Evolutionary conservation across 2,797 vertebrate species (phyloP), one percentile per base, ranked within the genome.

Genomic region (Peromyscus attwateri): DNA sequence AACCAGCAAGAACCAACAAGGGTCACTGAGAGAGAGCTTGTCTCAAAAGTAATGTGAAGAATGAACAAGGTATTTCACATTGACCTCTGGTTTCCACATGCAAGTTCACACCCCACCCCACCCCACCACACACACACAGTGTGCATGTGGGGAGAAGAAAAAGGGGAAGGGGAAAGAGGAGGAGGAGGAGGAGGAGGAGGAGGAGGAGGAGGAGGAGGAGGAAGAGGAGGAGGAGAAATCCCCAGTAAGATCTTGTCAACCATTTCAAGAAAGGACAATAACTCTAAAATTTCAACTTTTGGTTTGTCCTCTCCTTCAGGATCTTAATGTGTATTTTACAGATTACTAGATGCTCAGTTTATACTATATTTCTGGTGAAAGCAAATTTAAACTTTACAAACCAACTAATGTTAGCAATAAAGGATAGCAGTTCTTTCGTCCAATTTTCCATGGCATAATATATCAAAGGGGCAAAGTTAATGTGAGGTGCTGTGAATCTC

Each of bases 331-430:
- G 25, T 37, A 77, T 80, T 70, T 89, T 57, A 81, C 9, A 77
- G 79, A 77, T 27, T 89, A 57, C 2, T 87, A 90, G 3, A 8
- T 90, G 3, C 62, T 89, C 1, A 66, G n/a, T 84, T 97, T 77
- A 62, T 55, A 76, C 75, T 12, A 49, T 37, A 68, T 94, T 96
- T 91, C 62, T 95, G 6, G 37, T 57, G 23, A 89, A 84, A 14
- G n/a, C n/a, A 87, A 95, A 66, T 73, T 82, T 71, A 92, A 89
- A 87, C 93, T 95, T 40, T 88, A 73, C 31, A 62, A 40, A 66
- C 14, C 40, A 66, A 55, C 34, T 75, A 55, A 88, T 16, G 4
- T 64, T 84, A 87, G 49, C 31, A 64, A 55, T 68, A 71, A 81
- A 77, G 25, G 25, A 21, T 0, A 52, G 2, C 57, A 55, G 21